phyloP scores from a whole-genome alignment of 2,888 invertebrate species.

The Troides aeacus region DNA sequence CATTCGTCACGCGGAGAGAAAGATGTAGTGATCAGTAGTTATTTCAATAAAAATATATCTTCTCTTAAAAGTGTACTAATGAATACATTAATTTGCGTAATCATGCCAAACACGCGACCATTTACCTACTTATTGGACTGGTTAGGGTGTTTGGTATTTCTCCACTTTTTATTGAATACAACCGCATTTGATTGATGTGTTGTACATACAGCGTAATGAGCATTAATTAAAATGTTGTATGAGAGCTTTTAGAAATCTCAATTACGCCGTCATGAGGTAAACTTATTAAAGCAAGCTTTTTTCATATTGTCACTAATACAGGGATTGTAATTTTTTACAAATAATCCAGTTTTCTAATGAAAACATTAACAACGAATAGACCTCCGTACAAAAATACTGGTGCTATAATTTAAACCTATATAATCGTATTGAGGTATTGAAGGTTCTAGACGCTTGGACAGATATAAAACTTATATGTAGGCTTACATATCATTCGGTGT shows the following conservation, averaged over 20 bases:
- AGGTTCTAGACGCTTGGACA: too few species aligned
- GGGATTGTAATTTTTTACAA: too few species aligned
- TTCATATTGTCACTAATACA: neutral
- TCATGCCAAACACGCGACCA: slow-evolving; percentile 15
- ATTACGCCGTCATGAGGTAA: neutral
- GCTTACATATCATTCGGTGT: too few species aligned
- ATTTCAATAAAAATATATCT: slow-evolving; percentile 5
- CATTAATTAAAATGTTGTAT: slow-evolving; percentile 24
- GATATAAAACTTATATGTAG: too few species aligned
- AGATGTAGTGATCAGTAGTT: neutral
- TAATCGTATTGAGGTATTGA: too few species aligned
- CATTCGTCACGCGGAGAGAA: too few species aligned
- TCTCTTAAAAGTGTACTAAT: slow-evolving; percentile 18
- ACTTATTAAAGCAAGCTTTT: neutral
- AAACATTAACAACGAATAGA: too few species aligned
- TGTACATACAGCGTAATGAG: slow-evolving; percentile 15
- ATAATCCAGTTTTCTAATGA: too few species aligned
- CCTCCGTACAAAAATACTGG: too few species aligned
- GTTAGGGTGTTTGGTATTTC: slow-evolving; percentile 23
- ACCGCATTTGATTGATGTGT: slow-evolving; percentile 25
- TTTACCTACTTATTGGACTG: slow-evolving; percentile 25
- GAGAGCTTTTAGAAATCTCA: slow-evolving; percentile 21
- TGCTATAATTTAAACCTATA: too few species aligned
- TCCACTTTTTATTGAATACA: slow-evolving; percentile 23
- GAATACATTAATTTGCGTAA: slow-evolving; percentile 25